phyloP scores from a whole-genome alignment of 2,888 invertebrate species.

The Tyria jacobaeae region DNA sequence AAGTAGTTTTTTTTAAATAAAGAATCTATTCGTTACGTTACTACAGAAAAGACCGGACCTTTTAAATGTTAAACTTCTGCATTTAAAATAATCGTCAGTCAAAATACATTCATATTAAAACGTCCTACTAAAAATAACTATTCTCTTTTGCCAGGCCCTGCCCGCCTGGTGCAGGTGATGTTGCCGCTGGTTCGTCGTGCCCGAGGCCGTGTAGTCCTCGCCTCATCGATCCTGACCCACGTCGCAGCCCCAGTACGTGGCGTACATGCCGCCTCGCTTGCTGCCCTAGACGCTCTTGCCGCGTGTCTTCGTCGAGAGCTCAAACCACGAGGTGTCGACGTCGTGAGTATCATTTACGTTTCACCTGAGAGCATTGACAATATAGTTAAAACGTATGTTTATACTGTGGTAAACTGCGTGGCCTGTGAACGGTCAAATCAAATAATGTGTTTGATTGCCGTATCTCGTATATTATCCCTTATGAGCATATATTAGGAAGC shows the following conservation, averaged over 20 bases:
- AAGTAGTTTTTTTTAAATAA: background rate
- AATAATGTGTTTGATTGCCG: no score
- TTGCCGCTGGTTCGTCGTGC: constrained; percentile 92
- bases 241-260: constrained; percentile 93
- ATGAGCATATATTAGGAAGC: no score
- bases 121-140: background rate
- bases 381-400: background rate
- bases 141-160: constrained; percentile 81
- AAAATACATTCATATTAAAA: background rate
- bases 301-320: constrained; percentile 93
- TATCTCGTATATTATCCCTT: no score
- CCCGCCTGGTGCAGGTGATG: constrained; percentile 92
- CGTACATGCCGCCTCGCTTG: constrained; percentile 92
- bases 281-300: constrained; percentile 93
- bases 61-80: background rate
- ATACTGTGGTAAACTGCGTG: background rate
- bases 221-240: constrained; percentile 93
- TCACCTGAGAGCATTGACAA: background rate
- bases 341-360: constrained; percentile 70
- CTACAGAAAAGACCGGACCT: background rate
- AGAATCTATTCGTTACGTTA: no score
- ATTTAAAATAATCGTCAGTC: background rate
- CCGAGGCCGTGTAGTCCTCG: constrained; percentile 92
- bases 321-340: constrained; percentile 92
- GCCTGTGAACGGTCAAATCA: background rate